These are phyloP conservation scores for Ammodytes dubius DNA, from an alignment of 2,113 vertebrate species.

Conservation along the genomic window DNA sequence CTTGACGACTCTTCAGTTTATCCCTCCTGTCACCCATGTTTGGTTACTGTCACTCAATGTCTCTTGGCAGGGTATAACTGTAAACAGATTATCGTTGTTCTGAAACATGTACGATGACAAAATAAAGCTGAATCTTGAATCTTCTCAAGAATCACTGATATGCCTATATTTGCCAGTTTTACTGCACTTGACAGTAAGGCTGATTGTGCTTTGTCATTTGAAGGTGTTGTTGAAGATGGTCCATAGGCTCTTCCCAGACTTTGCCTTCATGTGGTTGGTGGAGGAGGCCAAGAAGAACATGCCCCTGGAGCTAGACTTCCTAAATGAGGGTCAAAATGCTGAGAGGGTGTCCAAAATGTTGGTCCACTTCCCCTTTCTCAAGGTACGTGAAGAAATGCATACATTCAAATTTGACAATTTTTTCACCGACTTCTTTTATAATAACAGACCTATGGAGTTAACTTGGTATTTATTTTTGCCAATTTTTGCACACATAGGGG, in stretches of 20 bases:
- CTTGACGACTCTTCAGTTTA: too few relatives aligned
- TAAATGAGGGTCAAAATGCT: slow-evolving; percentile 95
- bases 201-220: slow-evolving; percentile 13
- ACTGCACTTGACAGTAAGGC: neutral
- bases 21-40: too few relatives aligned
- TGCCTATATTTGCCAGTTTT: neutral
- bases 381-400: slow-evolving; percentile 52
- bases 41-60: too few relatives aligned
- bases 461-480: slow-evolving; percentile 11
- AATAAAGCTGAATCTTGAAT: too few relatives aligned
- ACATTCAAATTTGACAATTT: slow-evolving; percentile 2
- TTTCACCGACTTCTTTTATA: neutral
- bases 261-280: slow-evolving; percentile 97
- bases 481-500: neutral
- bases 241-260: slow-evolving; percentile 95
- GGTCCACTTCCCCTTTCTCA: slow-evolving; percentile 88
- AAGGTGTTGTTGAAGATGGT: slow-evolving; percentile 90
- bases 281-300: slow-evolving; percentile 98
- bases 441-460: neutral
- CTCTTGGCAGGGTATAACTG: too few relatives aligned
- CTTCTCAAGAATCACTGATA: neutral
- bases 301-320: slow-evolving; percentile 95
- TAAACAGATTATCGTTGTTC: too few relatives aligned
- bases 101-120: too few relatives aligned
- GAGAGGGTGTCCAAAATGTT: slow-evolving; percentile 93